Base-by-base conservation (phyloP, 2,797 vertebrate genomes). In the Denticeps clupeoides region DNA sequence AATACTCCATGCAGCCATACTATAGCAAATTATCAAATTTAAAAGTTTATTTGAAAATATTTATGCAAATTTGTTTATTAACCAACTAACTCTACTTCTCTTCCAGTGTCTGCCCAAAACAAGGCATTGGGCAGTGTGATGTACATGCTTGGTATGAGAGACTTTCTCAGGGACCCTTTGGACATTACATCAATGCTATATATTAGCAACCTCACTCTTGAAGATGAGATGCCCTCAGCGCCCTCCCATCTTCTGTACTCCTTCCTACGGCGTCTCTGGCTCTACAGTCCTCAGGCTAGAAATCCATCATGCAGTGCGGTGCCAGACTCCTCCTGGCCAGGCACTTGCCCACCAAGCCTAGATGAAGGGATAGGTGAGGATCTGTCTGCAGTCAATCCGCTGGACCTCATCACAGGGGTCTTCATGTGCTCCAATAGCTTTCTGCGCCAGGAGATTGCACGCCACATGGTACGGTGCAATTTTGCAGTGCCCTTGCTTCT, bases 401-500 rank as follows among this genome's bases (percentile, higher is more conserved):
- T 86, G 53, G 87, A 89, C 67, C 65, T 89, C 4, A 67, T 89
- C n/a, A 71, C 81, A 18, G 82, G 77, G 15, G 73, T 87, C 8
- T 81, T 81, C 49, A 73, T 78, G 45, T 84, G 81, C 41, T 67
- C 85, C 1, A 80, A 82, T 47, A 70, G 74, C 28, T 86, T 88
- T 48, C 70, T 89, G 44, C 85, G 78, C 33, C 86, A 87, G 55
- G 86, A 90, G 42, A 79, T 89, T 1, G 24, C 77, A 21, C 27
- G 60, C 2, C 83, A 64, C 41, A 90, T 91, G 89, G 45, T 80
- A 42, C 82, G 84, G 54, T 88, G 85, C 33, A 79, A 79, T 56
- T 89, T 91, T 67, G 85, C 87, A 7, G 77, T 90, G 12, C 89
- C 88, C 3, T 67, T 89, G 0, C 55, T 89, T 12, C 66, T 89